Conservation (phyloP, 2,888 invertebrate species). For the Ichneumoninae sp. region DNA sequence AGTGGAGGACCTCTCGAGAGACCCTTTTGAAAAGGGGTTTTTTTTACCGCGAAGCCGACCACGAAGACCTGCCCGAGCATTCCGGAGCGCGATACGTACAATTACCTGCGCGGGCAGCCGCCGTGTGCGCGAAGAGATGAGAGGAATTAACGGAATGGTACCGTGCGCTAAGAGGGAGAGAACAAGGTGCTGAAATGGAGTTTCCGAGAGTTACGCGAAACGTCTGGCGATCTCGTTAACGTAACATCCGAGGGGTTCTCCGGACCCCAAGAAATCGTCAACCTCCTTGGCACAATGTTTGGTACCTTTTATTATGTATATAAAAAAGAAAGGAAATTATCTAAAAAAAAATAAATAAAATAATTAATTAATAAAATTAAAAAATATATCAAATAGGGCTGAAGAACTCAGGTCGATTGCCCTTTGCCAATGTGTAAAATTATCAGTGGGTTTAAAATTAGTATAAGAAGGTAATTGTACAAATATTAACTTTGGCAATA, state of each 20-base stretch:
- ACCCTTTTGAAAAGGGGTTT: conserved; percentile 69
- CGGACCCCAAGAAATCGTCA: neutral
- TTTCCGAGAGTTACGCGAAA: neutral
- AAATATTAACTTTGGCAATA: no score
- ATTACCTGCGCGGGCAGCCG: neutral
- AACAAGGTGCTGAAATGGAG: neutral
- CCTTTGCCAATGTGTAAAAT: no score
- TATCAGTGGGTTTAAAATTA: no score
- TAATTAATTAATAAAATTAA: no score
- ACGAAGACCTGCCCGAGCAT: conserved; percentile 22
- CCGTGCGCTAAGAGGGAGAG: neutral
- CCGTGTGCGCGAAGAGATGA: neutral
- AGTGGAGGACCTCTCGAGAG: conserved; percentile 76
- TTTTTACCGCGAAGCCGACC: conserved; percentile 32
- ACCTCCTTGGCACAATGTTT: neutral
- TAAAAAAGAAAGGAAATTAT: no score
- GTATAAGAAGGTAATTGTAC: no score
- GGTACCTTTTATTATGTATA: neutral
- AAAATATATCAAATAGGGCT: no score
- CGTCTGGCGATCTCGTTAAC: neutral
- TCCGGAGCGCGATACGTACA: conserved; percentile 30
- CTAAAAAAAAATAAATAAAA: no score
- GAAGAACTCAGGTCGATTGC: no score
- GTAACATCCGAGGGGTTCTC: neutral
- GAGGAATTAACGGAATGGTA: neutral